A percentile compares a stretch with the other conserved stretches of the same genome.
Evolutionary conservation across 2,113 vertebrate genomes (phyloP).

Genomic region (Ptyas mucosa): DNA sequence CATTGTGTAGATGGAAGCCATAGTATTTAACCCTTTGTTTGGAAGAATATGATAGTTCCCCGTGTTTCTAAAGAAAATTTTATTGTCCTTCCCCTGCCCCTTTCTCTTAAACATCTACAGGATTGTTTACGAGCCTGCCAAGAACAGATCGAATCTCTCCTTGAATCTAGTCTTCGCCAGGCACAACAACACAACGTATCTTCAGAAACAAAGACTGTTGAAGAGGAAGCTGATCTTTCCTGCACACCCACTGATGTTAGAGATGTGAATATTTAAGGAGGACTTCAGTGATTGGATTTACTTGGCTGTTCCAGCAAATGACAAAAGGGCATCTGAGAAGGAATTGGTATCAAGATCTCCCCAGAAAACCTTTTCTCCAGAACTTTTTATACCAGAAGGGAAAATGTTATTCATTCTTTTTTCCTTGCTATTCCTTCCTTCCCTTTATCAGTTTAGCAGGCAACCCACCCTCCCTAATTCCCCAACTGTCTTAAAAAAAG

Average conservation of each 20-base stretch:
- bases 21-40: background rate
- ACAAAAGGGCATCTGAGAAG: slow-evolving; percentile 54
- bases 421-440: slow-evolving; percentile 67
- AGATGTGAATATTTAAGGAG: slow-evolving; percentile 91
- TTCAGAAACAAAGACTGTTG: slow-evolving; percentile 85
- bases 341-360: slow-evolving; percentile 58
- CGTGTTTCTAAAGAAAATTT: slow-evolving; percentile 12
- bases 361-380: slow-evolving; percentile 56
- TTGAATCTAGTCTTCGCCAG: slow-evolving; percentile 93
- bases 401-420: slow-evolving; percentile 59
- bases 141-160: slow-evolving; percentile 95
- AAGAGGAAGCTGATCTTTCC: slow-evolving; percentile 86
- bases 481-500: slow-evolving; percentile 67
- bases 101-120: slow-evolving; percentile 63
- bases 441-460: slow-evolving; percentile 72
- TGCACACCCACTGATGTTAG: slow-evolving; percentile 96
- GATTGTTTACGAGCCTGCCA: slow-evolving; percentile 97
- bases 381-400: slow-evolving; percentile 71
- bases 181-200: slow-evolving; percentile 82
- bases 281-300: slow-evolving; percentile 52
- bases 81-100: background rate
- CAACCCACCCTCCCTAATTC: slow-evolving; percentile 59
- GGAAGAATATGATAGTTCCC: background rate
- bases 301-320: slow-evolving; percentile 57
- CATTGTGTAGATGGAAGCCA: background rate